These are phyloP conservation scores for Phylloscopus whistleri DNA, from an alignment of 2,113 vertebrate genomes.

Conservation along the genomic window DNA sequence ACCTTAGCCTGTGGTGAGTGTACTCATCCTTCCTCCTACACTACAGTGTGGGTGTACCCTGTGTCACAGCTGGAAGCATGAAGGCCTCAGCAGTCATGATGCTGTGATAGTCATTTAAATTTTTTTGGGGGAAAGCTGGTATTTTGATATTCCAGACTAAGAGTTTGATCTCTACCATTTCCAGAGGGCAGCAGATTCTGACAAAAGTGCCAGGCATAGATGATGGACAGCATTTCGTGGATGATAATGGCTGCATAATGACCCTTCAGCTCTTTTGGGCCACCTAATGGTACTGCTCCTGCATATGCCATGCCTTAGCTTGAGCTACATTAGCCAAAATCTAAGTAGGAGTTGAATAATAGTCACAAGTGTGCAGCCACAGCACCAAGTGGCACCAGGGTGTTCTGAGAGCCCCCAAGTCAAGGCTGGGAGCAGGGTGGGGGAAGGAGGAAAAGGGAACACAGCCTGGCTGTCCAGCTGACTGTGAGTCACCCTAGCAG, in stretches of 20 bases:
- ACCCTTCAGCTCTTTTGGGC: background rate
- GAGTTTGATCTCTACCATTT: background rate
- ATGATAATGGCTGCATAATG: background rate
- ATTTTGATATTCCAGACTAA: background rate
- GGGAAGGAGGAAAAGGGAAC: background rate
- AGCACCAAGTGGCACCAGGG: background rate
- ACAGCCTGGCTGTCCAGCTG: background rate
- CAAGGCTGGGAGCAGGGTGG: background rate
- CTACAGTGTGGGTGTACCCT: rapidly evolving
- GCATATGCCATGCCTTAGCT: background rate
- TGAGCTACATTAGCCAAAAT: background rate
- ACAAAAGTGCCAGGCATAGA: background rate
- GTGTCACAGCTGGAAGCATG: rapidly evolving
- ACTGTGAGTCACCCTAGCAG: background rate
- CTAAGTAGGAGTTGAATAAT: background rate
- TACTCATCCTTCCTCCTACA: background rate
- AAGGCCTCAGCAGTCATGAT: background rate
- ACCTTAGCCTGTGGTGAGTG: background rate
- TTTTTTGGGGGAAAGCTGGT: rapidly evolving
- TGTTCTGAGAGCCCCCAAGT: rapidly evolving
- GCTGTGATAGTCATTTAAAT: background rate
- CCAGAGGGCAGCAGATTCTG: background rate
- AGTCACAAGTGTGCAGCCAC: background rate
- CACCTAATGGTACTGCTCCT: background rate
- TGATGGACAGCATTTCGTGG: background rate